Percentiles rank a stretch among this genome's conserved stretches.
Conservation (phyloP, 2,113 vertebrate species). For the Sialia sialis region DNA sequence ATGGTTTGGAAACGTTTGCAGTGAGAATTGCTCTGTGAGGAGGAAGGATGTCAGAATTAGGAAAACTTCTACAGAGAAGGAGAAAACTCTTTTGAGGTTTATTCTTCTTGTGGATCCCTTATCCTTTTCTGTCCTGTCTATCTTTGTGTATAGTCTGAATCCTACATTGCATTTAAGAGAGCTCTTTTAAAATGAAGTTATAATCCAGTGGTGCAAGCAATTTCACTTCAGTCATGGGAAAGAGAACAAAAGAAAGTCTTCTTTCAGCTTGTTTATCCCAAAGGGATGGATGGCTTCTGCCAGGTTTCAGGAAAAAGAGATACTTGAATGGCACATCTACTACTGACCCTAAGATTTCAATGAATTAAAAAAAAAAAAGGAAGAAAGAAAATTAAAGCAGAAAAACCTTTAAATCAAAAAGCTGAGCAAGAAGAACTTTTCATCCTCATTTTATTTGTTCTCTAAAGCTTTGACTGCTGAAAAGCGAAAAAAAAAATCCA, state of each 20-base stretch:
- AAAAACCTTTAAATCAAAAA: not conserved
- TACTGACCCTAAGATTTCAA: not conserved
- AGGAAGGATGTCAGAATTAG: not conserved
- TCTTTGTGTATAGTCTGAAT: not conserved
- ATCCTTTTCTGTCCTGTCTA: not conserved
- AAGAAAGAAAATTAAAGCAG: not conserved
- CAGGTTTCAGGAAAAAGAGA: not conserved
- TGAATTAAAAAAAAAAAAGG: not conserved
- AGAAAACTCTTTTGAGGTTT: not conserved
- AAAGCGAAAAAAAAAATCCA: not conserved
- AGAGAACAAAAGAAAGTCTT: not conserved
- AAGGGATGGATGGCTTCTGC: not conserved
- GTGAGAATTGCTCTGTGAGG: not conserved
- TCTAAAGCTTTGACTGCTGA: not conserved
- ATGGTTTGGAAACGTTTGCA: not conserved
- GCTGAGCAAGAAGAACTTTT: not conserved
- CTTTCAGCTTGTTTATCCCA: conserved; percentile 4
- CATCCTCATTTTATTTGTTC: conserved; percentile 5
- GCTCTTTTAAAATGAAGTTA: not conserved
- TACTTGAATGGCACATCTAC: not conserved
- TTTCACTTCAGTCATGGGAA: not conserved
- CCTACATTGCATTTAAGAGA: not conserved
- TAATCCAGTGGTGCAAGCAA: not conserved
- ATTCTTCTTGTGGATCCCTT: not conserved
- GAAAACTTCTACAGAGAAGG: not conserved